Percentiles rank a stretch among this genome's conserved stretches.
phyloP scores from a whole-genome alignment of 2,113 vertebrate genomes.

The Python bivittatus region DNA sequence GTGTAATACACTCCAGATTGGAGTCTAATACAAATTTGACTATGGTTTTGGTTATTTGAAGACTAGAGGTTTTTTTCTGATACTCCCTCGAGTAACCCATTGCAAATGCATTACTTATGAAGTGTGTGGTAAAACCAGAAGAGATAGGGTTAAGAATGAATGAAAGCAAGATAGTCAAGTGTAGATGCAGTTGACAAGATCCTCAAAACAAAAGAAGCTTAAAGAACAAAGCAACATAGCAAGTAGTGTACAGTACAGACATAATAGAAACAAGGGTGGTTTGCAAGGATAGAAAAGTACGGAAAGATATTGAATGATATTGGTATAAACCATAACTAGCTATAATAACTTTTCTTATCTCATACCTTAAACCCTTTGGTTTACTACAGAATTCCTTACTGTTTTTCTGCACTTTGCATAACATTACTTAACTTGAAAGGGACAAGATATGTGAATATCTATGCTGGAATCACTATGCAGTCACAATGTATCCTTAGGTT shows the following conservation, averaged over 20 bases:
- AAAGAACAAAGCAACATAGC: not conserved
- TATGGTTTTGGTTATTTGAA: too few species aligned
- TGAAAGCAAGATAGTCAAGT: not conserved
- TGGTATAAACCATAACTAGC: not conserved
- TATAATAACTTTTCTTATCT: not conserved
- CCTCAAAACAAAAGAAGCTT: not conserved
- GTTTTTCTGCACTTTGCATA: not conserved
- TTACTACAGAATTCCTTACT: not conserved
- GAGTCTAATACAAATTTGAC: not conserved
- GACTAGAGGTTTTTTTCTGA: not conserved
- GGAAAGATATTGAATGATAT: not conserved
- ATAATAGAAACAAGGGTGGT: not conserved
- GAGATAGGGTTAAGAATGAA: not conserved
- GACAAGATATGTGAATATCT: not conserved
- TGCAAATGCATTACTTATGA: not conserved
- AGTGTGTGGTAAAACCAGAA: not conserved
- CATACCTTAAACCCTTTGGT: not conserved
- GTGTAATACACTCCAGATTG: too few species aligned
- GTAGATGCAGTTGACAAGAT: not conserved
- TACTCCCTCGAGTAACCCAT: not conserved
- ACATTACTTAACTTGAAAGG: not conserved
- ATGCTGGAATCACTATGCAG: not conserved
- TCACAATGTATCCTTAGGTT: not conserved
- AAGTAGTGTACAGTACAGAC: not conserved
- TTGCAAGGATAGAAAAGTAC: not conserved